Evolutionary conservation across 2,113 vertebrate genomes (phyloP), one percentile per base, ranked within the genome.

Genomic region (Ictalurus furcatus): DNA sequence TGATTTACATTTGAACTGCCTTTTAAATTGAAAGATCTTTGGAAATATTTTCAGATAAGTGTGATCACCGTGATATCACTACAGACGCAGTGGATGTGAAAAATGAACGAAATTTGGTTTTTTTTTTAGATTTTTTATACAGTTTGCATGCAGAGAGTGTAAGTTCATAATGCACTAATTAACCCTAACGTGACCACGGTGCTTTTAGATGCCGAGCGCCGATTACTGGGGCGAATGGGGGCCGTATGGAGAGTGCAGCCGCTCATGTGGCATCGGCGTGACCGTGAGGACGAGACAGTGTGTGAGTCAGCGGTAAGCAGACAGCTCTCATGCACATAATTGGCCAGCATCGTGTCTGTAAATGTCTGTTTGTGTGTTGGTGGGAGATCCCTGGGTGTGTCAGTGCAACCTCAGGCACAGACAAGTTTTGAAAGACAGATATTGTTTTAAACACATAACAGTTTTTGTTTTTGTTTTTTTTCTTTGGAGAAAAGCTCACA

Each of bases 161-260:
- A 21, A 34, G 17, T 25, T 63, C 12, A 40, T 63, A 28, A 40
- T 16, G 34, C 58, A 63, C 59, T 25, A 44, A 19, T 16, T 28
- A 28, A 63, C 58, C 58, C 12, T 16, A 78, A 34, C 37, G 37
- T 88, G 48, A 4, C 6, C 65, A 67, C 28, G 13, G 44, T 65
- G 28, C 48, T 85, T 30, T 83, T 91, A 96, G 95, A 82, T 91
- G 83, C 92, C 95, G 76, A 63, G 82, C 28, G 88, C 71, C 78
- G 97, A 96, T 89, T 90, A 91, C 93, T 99, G 98, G 98, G 97
- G 96, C 0, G 81, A 93, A 25, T 99, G 98, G 98, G 94, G 97
- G 16, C 92, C 95, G 8, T 99, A 97, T 92, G 95, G 96, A 34
- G 93, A 95, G 85, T 99, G 98, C 94, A 99, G 97, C 90, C 95